Evolutionary conservation across 1,140 invertebrate species (phyloP), one percentile per base, ranked within the genome.

Genomic region (Drosophila cardini): DNA sequence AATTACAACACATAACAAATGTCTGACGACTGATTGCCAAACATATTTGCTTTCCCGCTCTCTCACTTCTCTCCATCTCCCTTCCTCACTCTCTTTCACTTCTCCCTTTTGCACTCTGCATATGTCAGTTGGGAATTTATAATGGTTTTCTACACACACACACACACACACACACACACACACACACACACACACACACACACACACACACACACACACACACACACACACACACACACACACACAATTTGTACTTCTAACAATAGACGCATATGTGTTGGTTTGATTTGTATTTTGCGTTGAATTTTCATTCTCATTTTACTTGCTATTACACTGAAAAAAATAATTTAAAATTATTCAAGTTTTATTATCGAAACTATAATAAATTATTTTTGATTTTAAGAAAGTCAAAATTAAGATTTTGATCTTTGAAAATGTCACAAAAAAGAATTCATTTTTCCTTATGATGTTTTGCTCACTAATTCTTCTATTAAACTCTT

Each of bases 1-100:
- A 86, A 86, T 86, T 86, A 86, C 81, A 80, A 74, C 82, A 80
- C 77, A 84, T 85, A 74, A 84, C 73, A 84, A 84, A 84, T 83
- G 78, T 81, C 74, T 80, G 77, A 63, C 76, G 72, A 83, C 77
- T 80, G 69, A 80, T 79, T 80, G 79, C 72, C 67, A 74, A 74
- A 45, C 45, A 48, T 56, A 55, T 64, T 52, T 62, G 42, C 26
- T 63, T 11, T 32, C 42, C 36, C 48, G 13, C 40, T 50, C 21
- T 40, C 13, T 36, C 45, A n/a, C 9, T 38, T 38, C 2, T 45
- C 15, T 21, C 40, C 15, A 8, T 18, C 30, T 53, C 50, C 16
- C 5, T 16, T 9, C 9, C 21, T 52, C 10, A 30, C 21, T 30
- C 48, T 32, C 8, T 21, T 10, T 55, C 18, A 5, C 46, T 21